Evolutionary conservation across 2,113 vertebrate species (phyloP).

Genomic region (Pelobates fuscus): DNA sequence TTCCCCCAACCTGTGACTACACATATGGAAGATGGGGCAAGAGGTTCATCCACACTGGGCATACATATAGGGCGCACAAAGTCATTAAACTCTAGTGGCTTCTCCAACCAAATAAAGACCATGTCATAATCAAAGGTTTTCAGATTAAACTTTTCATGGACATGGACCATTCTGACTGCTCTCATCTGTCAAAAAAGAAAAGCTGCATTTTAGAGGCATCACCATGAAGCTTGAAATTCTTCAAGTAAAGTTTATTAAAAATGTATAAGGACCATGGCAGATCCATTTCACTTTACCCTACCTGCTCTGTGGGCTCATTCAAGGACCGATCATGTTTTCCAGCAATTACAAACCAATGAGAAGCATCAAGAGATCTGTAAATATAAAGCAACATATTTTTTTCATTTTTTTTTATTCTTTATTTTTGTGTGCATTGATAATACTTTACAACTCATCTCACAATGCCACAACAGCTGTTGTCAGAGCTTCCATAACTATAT

Average conservation of each 20-base stretch:
- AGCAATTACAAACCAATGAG: slow-evolving; percentile 47
- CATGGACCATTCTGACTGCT: not conserved
- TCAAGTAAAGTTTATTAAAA: not conserved
- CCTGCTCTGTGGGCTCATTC: slow-evolving; percentile 47
- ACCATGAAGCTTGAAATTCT: not conserved
- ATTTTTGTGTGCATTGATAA: no score
- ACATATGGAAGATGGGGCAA: slow-evolving; percentile 4
- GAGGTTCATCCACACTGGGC: not conserved
- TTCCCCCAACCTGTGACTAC: slow-evolving; percentile 15
- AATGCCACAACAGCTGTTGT: no score
- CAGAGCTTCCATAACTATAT: no score
- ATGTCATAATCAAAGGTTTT: slow-evolving; percentile 18
- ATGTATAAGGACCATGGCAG: not conserved
- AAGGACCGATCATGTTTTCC: not conserved
- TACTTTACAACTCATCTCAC: no score
- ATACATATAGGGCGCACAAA: slow-evolving; percentile 32
- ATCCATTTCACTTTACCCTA: slow-evolving; percentile 6
- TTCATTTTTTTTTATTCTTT: no score
- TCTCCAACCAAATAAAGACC: not conserved
- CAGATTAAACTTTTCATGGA: not conserved
- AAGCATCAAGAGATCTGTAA: slow-evolving; percentile 24
- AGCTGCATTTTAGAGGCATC: no score
- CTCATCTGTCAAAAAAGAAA: slow-evolving; percentile 11
- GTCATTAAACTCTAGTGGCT: not conserved
- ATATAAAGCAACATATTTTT: no score